phyloP scores from a whole-genome alignment of 2,113 vertebrate species.

The Corythaixoides concolor region DNA sequence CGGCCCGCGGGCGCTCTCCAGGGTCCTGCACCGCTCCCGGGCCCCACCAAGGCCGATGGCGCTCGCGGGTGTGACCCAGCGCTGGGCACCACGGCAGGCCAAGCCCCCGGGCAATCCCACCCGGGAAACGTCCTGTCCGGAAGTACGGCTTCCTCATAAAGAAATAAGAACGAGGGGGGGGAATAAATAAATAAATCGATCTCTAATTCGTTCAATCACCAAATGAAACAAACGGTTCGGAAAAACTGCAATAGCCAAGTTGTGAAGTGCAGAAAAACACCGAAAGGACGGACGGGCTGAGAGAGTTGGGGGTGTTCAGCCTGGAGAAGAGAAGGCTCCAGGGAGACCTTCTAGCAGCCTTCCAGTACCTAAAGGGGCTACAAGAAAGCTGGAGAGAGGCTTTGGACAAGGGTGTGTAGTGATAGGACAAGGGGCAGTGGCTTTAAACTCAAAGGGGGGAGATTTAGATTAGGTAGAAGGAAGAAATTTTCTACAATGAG shows the following conservation, averaged over 20 bases:
- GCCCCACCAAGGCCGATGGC: fast-evolving
- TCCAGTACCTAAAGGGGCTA: no score
- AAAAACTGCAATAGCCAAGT: not conserved
- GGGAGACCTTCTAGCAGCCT: no score
- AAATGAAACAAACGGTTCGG: not conserved
- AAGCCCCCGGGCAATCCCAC: fast-evolving
- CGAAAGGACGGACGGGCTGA: not conserved
- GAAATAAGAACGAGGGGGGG: not conserved
- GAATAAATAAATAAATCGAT: fast-evolving
- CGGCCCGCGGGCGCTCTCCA: not conserved
- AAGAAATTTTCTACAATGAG: no score
- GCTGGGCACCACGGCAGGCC: fast-evolving
- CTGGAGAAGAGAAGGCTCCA: no score
- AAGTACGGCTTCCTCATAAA: not conserved
- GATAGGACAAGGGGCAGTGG: no score
- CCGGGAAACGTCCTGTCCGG: fast-evolving
- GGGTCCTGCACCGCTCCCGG: not conserved
- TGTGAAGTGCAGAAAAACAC: not conserved
- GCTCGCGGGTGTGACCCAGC: fast-evolving
- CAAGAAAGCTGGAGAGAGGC: no score
- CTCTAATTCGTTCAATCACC: not conserved
- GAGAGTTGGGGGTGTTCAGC: no score
- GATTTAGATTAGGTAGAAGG: no score
- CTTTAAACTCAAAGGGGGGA: no score
- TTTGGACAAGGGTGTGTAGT: no score